These are phyloP conservation scores for Coryphaenoides rupestris DNA, from an alignment of 2,113 vertebrate genomes.

Conservation along the genomic window DNA sequence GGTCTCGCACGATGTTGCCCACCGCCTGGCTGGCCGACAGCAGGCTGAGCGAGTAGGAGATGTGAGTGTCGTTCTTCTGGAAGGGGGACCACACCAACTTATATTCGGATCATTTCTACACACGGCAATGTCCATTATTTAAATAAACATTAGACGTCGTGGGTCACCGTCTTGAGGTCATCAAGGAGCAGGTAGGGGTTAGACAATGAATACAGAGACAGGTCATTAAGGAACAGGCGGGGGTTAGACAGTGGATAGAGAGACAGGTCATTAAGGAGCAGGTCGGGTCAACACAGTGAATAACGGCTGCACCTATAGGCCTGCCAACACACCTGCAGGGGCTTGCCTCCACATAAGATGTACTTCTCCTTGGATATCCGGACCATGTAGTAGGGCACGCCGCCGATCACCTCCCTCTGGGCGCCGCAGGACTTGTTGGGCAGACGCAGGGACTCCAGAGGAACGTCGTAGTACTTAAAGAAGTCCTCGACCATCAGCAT, in stretches of 20 bases:
- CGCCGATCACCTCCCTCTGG: constrained; percentile 38
- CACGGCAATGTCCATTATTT: too few species aligned
- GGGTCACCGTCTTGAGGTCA: too few species aligned
- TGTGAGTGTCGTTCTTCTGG: constrained; percentile 69
- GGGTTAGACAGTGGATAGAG: too few species aligned
- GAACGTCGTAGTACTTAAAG: constrained; percentile 63
- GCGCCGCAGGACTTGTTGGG: constrained; percentile 59
- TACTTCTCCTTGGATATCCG: constrained; percentile 57
- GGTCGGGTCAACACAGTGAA: too few species aligned
- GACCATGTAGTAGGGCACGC: constrained; percentile 50
- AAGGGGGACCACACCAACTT: background rate
- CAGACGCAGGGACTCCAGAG: constrained; percentile 57
- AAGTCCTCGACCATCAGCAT: constrained; percentile 61
- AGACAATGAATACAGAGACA: too few species aligned
- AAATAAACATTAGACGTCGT: too few species aligned
- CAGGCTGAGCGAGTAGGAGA: constrained; percentile 61
- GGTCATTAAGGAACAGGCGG: too few species aligned
- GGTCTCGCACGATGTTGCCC: constrained; percentile 64
- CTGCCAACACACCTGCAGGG: constrained; percentile 46
- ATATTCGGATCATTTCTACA: too few species aligned
- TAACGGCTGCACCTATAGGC: too few species aligned
- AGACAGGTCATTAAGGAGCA: too few species aligned
- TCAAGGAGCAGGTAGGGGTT: too few species aligned
- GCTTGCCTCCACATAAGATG: constrained; percentile 56
- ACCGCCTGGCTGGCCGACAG: constrained; percentile 45